These are phyloP conservation scores for Butastur rufipennis DNA, from an alignment of 2,113 vertebrate species.

Conservation along the genomic window DNA sequence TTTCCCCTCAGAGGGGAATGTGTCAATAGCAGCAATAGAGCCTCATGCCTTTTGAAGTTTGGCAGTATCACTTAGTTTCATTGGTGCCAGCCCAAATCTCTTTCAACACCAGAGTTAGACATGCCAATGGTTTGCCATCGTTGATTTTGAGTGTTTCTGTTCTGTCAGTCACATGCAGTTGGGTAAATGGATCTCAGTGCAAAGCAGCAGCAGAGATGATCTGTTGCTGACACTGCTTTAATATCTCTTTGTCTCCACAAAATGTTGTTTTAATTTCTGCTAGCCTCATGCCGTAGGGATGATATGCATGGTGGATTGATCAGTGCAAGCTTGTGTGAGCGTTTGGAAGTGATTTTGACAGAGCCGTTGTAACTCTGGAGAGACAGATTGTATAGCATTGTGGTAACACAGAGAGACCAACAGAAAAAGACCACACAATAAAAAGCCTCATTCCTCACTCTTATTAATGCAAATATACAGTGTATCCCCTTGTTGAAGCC, in stretches of 20 bases:
- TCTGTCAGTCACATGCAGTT: not conserved
- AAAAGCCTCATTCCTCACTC: not conserved
- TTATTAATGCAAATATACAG: not conserved
- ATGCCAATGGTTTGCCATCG: not conserved
- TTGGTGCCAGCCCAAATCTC: not conserved
- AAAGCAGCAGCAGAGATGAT: not conserved
- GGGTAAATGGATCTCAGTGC: not conserved
- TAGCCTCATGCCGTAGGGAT: not conserved
- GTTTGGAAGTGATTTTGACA: constrained; percentile 29
- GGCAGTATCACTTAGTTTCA: not conserved
- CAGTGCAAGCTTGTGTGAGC: not conserved
- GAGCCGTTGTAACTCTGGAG: not conserved
- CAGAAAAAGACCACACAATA: not conserved
- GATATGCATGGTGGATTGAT: not conserved
- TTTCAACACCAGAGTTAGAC: not conserved
- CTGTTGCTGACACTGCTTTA: not conserved
- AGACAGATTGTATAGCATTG: not conserved
- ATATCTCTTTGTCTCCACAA: not conserved
- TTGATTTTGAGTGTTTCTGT: not conserved
- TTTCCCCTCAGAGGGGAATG: not conserved
- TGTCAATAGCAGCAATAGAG: not conserved
- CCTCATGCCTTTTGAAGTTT: not conserved
- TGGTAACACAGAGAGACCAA: not conserved
- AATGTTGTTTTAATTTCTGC: constrained; percentile 15
- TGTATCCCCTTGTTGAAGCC: not conserved